Conservation (phyloP, 1,140 invertebrate species). For the Ceratitis capitata region DNA sequence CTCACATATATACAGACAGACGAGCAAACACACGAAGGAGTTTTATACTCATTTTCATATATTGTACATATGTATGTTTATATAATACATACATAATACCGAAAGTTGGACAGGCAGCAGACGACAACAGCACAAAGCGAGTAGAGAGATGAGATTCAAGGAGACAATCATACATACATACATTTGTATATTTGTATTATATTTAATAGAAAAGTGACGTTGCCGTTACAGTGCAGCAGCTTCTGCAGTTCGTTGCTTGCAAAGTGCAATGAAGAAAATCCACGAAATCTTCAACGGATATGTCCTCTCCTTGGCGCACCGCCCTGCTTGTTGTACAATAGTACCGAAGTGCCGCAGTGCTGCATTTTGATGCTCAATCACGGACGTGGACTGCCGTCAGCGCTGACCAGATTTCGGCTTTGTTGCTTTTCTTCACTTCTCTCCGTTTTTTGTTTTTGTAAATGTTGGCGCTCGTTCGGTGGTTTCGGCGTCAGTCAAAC, state of each 20-base stretch:
- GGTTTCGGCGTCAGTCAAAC: conserved; percentile 31
- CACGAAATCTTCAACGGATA: not conserved
- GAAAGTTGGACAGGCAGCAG: not conserved
- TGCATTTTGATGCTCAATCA: conserved; percentile 27
- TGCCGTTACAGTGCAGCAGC: not conserved
- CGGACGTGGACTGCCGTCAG: conserved; percentile 21
- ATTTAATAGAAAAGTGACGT: not conserved
- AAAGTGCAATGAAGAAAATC: conserved; percentile 17
- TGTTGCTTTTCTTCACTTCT: not conserved
- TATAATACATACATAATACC: not conserved
- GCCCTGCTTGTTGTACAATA: too few species aligned
- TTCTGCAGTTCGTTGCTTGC: not conserved
- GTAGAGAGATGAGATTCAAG: not conserved
- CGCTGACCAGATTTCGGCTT: not conserved
- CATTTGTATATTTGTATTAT: too few species aligned
- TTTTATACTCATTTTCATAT: too few species aligned
- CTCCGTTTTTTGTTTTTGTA: not conserved
- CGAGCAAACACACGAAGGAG: not conserved
- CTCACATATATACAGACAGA: too few species aligned
- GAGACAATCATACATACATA: not conserved
- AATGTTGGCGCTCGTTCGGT: not conserved
- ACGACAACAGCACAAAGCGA: not conserved
- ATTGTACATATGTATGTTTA: too few species aligned
- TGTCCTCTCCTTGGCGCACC: not conserved
- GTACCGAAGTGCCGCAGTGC: not conserved